phyloP scores from a whole-genome alignment of 1,140 invertebrate genomes.

The Musca domestica region DNA sequence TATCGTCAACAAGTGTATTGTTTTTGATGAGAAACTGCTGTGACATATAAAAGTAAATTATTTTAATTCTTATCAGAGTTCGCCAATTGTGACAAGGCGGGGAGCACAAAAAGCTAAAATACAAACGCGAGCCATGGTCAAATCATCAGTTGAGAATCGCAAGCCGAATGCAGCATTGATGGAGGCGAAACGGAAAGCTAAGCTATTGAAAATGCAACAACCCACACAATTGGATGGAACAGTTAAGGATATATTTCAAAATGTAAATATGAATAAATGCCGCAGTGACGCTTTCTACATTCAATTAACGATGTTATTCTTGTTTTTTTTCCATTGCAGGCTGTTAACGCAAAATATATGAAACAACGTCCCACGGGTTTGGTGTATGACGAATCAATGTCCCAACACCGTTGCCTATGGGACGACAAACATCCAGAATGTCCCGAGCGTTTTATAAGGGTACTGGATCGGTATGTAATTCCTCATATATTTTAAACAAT shows the following conservation, averaged over 20 bases:
- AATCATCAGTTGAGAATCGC: conserved; percentile 37
- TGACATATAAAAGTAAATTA: too few relatives aligned
- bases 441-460: conserved; percentile 69
- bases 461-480: conserved; percentile 64
- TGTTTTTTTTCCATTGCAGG: conserved; percentile 55
- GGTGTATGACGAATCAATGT: conserved; percentile 75
- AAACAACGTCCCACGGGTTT: conserved; percentile 68
- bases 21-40: too few relatives aligned
- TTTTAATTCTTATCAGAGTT: conserved; percentile 35
- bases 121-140: conserved; percentile 61
- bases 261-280: conserved; percentile 51
- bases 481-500: too few relatives aligned
- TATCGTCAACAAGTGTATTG: too few relatives aligned
- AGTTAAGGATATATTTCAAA: conserved; percentile 61
- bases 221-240: conserved; percentile 46
- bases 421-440: conserved; percentile 79
- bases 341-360: conserved; percentile 63
- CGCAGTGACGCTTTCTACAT: too few relatives aligned
- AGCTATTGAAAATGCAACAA: conserved; percentile 56
- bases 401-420: conserved; percentile 78
- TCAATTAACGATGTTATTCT: too few relatives aligned
- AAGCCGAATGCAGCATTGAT: conserved; percentile 58
- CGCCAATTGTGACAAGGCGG: conserved; percentile 59
- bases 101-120: conserved; percentile 62
- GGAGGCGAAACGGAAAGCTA: conserved; percentile 61